Evolutionary conservation across 2,113 vertebrate genomes (phyloP).

Genomic region (Centropus bengalensis): DNA sequence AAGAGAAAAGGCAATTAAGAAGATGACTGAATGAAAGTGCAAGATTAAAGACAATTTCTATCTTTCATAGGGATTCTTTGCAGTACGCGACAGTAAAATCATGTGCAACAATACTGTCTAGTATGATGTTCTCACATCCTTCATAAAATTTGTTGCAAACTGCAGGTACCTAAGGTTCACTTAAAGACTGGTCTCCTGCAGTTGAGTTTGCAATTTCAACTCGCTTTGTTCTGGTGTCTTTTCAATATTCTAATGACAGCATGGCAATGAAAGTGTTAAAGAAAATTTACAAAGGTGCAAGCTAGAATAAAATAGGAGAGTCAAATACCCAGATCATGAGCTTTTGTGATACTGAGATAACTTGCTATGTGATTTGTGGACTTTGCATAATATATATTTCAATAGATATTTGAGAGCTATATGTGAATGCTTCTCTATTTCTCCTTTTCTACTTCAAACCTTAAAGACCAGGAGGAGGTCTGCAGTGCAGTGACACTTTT

Average conservation of each 20-base stretch:
- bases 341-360: neutral
- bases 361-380: neutral
- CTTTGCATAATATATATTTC: neutral
- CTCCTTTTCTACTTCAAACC: neutral
- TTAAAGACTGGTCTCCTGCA: neutral
- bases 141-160: neutral
- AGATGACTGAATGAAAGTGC: neutral
- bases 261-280: neutral
- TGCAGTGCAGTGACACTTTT: neutral
- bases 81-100: neutral
- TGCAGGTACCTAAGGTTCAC: neutral
- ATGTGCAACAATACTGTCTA: neutral
- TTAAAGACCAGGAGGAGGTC: neutral
- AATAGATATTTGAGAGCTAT: neutral
- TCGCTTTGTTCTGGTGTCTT: neutral
- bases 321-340: neutral
- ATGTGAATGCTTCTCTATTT: neutral
- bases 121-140: neutral
- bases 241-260: neutral
- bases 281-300: neutral
- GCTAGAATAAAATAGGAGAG: neutral
- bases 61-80: neutral
- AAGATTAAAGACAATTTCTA: neutral
- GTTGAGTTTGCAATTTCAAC: neutral
- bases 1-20: neutral